Base-by-base conservation (phyloP, 92 coral and sea anemone genomes). In the Parazoanthus swiftii region DNA sequence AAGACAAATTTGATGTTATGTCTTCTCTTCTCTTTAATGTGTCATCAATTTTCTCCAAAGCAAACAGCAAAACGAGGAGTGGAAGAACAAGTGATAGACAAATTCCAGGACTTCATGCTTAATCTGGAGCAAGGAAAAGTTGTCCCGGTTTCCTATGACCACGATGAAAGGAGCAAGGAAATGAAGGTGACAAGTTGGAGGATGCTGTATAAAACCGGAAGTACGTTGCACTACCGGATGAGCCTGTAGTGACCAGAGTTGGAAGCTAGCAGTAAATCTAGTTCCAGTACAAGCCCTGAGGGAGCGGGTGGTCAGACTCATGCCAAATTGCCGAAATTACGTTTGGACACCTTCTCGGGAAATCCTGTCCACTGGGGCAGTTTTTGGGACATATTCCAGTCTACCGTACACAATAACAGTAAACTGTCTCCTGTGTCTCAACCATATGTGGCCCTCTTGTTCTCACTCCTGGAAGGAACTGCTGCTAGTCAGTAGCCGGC, bases 21-120 rank as follows among this genome's bases (percentile, higher is more conserved):
- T 87, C 39, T 88, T 88, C 66, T 87, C 39, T 88, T 88, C 66
- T 46, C 72, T 70, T 79, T 88, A 18, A 23, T 66, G 39, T 36
- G 63, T 51, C 90, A 86, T 68, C 79, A 88, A 58, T 88, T 39
- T 80, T 79, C 78, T 18, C 85, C 63, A 46, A 82, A 77, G 65
- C 85, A 82, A 11, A 79, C 79, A 81, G 43, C 79, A 67, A 73
- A 43, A 65, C 76, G 74, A 42, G 77, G 65, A 80, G 65, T 88
- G 18, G 86, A 88, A n/a, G 86, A 88, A 63, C 66, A 74, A 6
- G 23, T 88, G 56, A 79, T 88, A 71, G 90, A 88, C 75, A 21
- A 79, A 76, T 67, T 88, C 26, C 90, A 88, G 46, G 90, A 79
- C 78, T 88, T 88, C 2, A 35, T 88, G 70, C 63, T 88, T 5